phyloP scores from a whole-genome alignment of 2,797 vertebrate species.

The Hafferia zeledoni region DNA sequence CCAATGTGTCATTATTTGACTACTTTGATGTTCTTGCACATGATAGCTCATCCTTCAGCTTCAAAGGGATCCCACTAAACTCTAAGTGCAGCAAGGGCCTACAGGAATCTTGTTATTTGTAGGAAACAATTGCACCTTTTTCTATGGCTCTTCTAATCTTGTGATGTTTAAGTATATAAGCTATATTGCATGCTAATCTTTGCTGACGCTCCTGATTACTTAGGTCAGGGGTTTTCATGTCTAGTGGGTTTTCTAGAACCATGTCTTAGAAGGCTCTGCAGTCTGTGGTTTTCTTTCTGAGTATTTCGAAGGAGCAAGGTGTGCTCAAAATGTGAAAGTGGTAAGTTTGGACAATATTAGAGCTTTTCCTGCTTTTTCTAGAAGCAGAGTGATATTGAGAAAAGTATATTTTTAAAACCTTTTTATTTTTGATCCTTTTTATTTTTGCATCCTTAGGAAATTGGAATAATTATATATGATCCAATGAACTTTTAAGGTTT shows the following conservation, averaged over 20 bases:
- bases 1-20: not conserved
- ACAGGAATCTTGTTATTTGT: fast-evolving
- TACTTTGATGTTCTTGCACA: not conserved
- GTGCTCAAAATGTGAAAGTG: not conserved
- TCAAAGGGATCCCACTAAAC: constrained; percentile 21
- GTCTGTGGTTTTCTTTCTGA: not conserved
- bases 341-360: not conserved
- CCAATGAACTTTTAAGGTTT: not conserved
- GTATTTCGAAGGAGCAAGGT: not conserved
- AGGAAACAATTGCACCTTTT: not conserved
- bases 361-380: not conserved
- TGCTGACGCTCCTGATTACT: not conserved
- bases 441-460: not conserved
- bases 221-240: not conserved
- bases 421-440: not conserved
- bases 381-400: not conserved
- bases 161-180: not conserved
- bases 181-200: not conserved
- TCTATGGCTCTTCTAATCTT: not conserved
- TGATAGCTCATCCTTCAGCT: not conserved
- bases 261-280: not conserved
- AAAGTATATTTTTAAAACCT: not conserved
- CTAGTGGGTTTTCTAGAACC: not conserved
- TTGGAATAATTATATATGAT: not conserved
- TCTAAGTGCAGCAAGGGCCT: not conserved